Evolutionary conservation across 2,113 vertebrate genomes (phyloP).

Genomic region (Ceyx margarethae): DNA sequence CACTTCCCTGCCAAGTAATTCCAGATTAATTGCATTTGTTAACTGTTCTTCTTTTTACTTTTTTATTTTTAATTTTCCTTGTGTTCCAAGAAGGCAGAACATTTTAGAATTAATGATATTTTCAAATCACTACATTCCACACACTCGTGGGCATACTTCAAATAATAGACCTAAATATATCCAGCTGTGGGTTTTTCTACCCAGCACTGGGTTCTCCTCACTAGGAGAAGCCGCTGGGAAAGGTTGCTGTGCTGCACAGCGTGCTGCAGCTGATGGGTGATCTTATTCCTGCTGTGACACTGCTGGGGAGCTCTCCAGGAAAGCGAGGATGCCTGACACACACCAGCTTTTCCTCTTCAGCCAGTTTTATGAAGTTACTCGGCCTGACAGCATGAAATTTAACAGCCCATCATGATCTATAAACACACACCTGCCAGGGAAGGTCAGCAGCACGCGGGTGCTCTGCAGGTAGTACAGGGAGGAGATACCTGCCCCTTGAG

Average conservation of each 20-base stretch:
- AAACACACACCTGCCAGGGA: accelerated
- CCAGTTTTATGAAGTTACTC: background rate
- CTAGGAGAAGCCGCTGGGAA: background rate
- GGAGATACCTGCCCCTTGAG: background rate
- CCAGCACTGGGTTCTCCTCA: background rate
- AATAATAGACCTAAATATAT: background rate
- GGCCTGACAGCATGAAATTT: background rate
- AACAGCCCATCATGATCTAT: accelerated
- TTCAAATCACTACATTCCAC: background rate
- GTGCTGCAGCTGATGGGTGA: accelerated
- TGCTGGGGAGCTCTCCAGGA: background rate
- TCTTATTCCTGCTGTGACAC: background rate
- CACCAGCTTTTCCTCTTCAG: background rate
- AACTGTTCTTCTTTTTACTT: background rate
- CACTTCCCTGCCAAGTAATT: slow-evolving; percentile 2
- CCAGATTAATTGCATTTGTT: slow-evolving; percentile 37
- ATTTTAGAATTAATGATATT: background rate
- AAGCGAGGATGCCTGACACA: background rate
- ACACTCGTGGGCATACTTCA: background rate
- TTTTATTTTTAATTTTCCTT: background rate
- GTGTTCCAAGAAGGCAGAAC: background rate
- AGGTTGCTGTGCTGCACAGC: background rate
- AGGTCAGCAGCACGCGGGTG: accelerated
- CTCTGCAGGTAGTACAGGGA: accelerated
- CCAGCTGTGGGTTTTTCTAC: background rate